Evolutionary conservation across 2,797 vertebrate species (phyloP).

Genomic region (Oreochromis mossambicus): DNA sequence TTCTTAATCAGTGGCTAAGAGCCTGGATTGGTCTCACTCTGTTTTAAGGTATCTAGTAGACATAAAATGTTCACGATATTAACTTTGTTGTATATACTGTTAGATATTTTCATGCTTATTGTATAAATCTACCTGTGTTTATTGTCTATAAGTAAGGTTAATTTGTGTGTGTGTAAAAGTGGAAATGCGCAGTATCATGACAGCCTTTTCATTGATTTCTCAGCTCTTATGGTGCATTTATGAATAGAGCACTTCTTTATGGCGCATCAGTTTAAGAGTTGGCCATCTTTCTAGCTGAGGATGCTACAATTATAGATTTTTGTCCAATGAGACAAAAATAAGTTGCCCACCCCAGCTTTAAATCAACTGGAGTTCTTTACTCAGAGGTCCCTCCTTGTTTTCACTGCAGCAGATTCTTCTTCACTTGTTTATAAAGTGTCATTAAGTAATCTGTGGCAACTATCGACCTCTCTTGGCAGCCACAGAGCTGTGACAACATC

Average conservation of each 20-base stretch:
- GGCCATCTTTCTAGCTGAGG: background rate
- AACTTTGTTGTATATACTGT: background rate
- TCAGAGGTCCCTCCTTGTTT: background rate
- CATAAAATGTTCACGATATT: background rate
- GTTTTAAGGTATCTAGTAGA: background rate
- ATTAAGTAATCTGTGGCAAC: conserved; percentile 3
- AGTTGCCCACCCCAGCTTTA: background rate
- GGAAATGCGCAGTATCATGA: background rate
- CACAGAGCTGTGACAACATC: background rate
- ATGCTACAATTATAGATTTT: background rate
- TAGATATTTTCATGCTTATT: background rate
- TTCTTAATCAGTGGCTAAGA: no score
- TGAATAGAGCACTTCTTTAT: background rate
- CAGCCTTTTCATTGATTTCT: background rate
- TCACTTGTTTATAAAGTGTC: conserved; percentile 7
- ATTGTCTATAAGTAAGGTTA: background rate
- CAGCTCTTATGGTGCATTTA: background rate
- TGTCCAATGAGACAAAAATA: background rate
- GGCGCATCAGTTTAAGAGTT: background rate
- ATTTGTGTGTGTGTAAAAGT: background rate
- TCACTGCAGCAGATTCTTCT: background rate
- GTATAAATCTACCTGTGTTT: background rate
- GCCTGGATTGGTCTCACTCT: no score
- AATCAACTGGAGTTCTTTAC: background rate
- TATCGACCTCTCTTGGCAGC: background rate